These are phyloP conservation scores for Chiloscyllium plagiosum DNA, from an alignment of 2,113 vertebrate species.

Conservation along the genomic window DNA sequence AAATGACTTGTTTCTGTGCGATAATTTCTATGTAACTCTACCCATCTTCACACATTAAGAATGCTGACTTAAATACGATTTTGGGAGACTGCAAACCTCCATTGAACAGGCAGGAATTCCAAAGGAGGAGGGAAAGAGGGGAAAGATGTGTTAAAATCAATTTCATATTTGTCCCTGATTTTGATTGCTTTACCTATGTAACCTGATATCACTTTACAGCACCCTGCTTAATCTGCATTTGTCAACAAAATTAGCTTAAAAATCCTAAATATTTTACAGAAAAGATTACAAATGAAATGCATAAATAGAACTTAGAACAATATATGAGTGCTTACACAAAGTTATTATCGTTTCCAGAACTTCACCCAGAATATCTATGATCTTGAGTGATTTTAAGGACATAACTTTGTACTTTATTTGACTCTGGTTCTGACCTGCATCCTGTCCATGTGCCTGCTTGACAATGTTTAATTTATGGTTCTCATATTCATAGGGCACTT, in stretches of 20 bases:
- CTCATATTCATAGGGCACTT: not conserved
- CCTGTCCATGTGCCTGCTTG: not conserved
- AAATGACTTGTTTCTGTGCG: not conserved
- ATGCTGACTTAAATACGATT: not conserved
- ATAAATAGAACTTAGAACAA: not conserved
- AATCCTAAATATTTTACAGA: not conserved
- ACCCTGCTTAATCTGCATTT: not conserved
- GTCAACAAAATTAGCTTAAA: not conserved
- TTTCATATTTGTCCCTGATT: not conserved
- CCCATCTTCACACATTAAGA: not conserved
- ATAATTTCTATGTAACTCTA: not conserved
- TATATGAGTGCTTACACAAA: not conserved
- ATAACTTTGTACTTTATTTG: not conserved
- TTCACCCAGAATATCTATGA: not conserved
- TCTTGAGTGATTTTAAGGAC: not conserved
- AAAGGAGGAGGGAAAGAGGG: not conserved
- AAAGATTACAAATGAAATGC: not conserved
- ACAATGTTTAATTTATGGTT: not conserved
- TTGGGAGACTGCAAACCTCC: not conserved
- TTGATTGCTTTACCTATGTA: not conserved
- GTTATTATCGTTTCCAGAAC: not conserved
- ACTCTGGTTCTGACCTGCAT: not conserved
- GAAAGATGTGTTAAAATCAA: not conserved
- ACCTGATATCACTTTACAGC: not conserved
- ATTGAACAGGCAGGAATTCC: not conserved